A percentile compares a stretch with the other conserved stretches of the same genome.
Conservation (phyloP, 2,113 vertebrate species). For the Varanus salvator region DNA sequence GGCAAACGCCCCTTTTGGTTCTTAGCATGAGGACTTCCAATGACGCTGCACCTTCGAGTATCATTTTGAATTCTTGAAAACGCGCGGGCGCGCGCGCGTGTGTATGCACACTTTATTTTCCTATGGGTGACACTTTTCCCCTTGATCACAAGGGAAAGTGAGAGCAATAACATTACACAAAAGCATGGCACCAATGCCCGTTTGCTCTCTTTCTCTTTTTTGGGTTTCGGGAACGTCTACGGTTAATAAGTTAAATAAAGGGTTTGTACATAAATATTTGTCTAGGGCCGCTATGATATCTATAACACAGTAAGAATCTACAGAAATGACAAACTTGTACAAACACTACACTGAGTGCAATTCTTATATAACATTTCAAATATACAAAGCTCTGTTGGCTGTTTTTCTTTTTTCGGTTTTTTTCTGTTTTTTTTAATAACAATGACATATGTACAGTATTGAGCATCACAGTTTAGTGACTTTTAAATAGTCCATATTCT, state of each 20-base stretch:
- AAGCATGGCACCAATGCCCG: slow-evolving; percentile 84
- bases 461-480: slow-evolving; percentile 92
- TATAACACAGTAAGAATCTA: slow-evolving; percentile 94
- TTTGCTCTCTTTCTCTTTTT: slow-evolving; percentile 56
- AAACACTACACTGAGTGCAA: slow-evolving; percentile 98
- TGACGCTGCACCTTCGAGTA: slow-evolving; percentile 1
- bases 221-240: slow-evolving; percentile 83
- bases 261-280: slow-evolving; percentile 97
- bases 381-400: slow-evolving; percentile 91
- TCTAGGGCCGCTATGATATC: slow-evolving; percentile 93
- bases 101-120: slow-evolving; percentile 82
- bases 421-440: slow-evolving; percentile 82
- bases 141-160: slow-evolving; percentile 87
- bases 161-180: slow-evolving; percentile 90
- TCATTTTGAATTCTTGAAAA: slow-evolving; percentile 68
- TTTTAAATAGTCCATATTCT: slow-evolving; percentile 85
- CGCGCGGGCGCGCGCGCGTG: slow-evolving; percentile 68
- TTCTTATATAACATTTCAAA: slow-evolving; percentile 95
- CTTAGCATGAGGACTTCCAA: background rate
- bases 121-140: slow-evolving; percentile 82
- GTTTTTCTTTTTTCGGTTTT: slow-evolving; percentile 20
- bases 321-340: slow-evolving; percentile 93
- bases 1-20: background rate
- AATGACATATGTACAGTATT: slow-evolving; percentile 94
- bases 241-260: slow-evolving; percentile 90